Conservation (phyloP, 1,140 invertebrate species). For the Araneus ventricosus region DNA sequence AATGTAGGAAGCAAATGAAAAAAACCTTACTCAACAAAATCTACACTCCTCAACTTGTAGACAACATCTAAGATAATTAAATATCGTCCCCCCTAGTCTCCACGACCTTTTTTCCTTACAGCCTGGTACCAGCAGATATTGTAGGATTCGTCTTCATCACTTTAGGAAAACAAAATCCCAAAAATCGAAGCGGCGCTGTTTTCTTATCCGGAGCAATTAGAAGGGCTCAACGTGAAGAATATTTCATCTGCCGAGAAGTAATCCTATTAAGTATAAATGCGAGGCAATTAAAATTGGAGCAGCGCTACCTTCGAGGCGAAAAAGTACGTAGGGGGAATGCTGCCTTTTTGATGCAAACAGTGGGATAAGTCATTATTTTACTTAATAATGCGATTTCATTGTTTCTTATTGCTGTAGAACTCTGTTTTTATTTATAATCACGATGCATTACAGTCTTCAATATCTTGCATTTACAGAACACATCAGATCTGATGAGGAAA, state of each 20-base stretch:
- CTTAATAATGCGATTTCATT: background rate
- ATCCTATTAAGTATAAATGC: conserved; percentile 69
- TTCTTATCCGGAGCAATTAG: conserved; percentile 63
- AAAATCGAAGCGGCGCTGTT: conserved; percentile 9
- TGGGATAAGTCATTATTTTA: conserved; percentile 23
- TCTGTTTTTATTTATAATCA: no score
- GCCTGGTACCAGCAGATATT: background rate
- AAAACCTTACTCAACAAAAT: background rate
- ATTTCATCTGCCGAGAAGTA: conserved; percentile 49
- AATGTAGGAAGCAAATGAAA: background rate
- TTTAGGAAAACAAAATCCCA: conserved; percentile 27
- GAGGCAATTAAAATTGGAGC: conserved; percentile 64
- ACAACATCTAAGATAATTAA: conserved; percentile 41
- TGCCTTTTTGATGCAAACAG: background rate
- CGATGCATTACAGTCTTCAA: no score
- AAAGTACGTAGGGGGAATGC: background rate
- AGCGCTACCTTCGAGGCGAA: background rate
- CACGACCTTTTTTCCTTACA: background rate
- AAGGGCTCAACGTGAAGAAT: conserved; percentile 49
- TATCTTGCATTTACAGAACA: no score
- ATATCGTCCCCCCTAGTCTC: background rate
- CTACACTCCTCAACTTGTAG: background rate
- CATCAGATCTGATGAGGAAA: no score
- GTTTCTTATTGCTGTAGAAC: no score
- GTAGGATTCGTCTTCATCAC: background rate